These are phyloP conservation scores for Dyspetes luteomarginatus DNA, from an alignment of 2,888 invertebrate species.

Conservation along the genomic window DNA sequence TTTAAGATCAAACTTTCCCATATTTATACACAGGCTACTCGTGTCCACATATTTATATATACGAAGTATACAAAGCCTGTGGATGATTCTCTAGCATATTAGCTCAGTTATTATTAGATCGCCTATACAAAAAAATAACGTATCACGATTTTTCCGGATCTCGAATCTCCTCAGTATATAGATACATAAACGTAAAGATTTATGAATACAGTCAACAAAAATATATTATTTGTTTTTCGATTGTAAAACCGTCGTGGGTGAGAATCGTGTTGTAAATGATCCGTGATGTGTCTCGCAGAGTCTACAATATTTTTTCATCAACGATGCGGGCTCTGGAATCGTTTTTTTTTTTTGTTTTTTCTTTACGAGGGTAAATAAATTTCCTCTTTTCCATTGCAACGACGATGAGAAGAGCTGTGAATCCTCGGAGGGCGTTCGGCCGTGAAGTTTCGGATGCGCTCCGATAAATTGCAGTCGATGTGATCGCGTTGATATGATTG, in stretches of 20 bases:
- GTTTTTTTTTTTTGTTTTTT: constrained; percentile 16
- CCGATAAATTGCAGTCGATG: constrained; percentile 58
- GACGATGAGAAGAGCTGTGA: constrained; percentile 10
- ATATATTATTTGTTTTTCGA: too few species aligned
- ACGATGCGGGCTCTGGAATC: not conserved
- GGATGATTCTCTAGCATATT: not conserved
- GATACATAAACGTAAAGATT: too few species aligned
- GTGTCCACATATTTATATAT: not conserved
- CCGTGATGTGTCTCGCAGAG: not conserved
- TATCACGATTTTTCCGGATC: constrained; percentile 36
- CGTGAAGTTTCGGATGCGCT: constrained; percentile 56
- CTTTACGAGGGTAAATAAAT: not conserved
- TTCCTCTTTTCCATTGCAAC: constrained; percentile 1
- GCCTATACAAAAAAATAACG: constrained; percentile 15
- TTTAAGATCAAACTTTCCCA: constrained; percentile 63
- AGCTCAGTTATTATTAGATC: constrained; percentile 3
- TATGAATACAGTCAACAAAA: too few species aligned
- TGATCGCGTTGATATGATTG: constrained; percentile 54
- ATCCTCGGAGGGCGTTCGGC: constrained; percentile 47
- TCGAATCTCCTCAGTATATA: not conserved
- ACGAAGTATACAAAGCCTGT: not conserved
- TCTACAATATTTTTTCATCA: not conserved
- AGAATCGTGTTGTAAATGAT: constrained; percentile 6
- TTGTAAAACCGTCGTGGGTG: constrained; percentile 18
- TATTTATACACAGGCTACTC: constrained; percentile 14